Evolutionary conservation across 2,888 invertebrate genomes (phyloP).

Genomic region (Epinotia nisella): DNA sequence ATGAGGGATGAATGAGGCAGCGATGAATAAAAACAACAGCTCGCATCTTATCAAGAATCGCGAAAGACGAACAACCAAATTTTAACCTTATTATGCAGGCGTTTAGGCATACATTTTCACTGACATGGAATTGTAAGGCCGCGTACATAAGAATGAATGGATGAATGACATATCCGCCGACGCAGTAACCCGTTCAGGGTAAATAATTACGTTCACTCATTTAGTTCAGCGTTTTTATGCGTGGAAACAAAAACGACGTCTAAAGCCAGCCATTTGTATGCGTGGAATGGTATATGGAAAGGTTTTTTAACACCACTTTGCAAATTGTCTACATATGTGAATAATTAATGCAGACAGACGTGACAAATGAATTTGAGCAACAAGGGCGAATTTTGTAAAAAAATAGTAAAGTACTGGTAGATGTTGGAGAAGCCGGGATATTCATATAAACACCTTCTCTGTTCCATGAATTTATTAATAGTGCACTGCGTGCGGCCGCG

Average conservation of each 20-base stretch:
- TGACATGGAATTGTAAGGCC: constrained; percentile 16
- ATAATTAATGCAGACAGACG: constrained; percentile 10
- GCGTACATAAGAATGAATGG: constrained; percentile 28
- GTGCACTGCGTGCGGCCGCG: too few relatives aligned
- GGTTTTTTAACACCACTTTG: constrained; percentile 29
- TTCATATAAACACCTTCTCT: too few relatives aligned
- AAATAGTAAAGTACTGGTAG: neutral
- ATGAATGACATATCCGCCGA: constrained; percentile 43
- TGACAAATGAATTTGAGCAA: neutral
- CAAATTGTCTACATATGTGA: constrained; percentile 32
- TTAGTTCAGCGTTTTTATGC: constrained; percentile 25
- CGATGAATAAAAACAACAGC: constrained; percentile 34
- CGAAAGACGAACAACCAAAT: neutral
- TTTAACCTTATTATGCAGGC: neutral
- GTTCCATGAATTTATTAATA: too few relatives aligned
- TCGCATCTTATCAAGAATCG: constrained; percentile 15
- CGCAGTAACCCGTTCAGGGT: constrained; percentile 37
- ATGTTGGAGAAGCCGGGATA: too few relatives aligned
- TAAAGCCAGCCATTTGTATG: constrained; percentile 29
- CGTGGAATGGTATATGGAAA: constrained; percentile 14
- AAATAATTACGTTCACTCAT: constrained; percentile 40
- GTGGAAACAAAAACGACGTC: constrained; percentile 19
- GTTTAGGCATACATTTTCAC: constrained; percentile 7
- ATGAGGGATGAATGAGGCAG: constrained; percentile 12
- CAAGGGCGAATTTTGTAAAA: neutral